These are phyloP conservation scores for Alitta virens DNA, from an alignment of 2,888 invertebrate species.

Conservation along the genomic window DNA sequence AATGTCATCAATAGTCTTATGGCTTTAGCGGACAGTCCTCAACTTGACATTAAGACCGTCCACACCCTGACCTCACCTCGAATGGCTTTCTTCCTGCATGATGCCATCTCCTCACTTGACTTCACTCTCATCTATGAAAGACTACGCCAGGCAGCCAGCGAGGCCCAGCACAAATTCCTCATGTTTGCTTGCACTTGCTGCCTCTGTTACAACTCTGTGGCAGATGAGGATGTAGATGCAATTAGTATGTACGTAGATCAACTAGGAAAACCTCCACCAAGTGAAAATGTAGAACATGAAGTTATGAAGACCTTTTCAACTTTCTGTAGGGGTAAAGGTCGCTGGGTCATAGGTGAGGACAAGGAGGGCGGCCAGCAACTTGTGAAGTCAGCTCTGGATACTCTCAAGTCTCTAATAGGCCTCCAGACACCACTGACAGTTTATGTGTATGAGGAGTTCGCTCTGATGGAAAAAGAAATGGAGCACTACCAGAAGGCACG, in stretches of 20 bases:
- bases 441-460: constrained; percentile 28
- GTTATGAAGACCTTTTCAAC: constrained; percentile 16
- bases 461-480: constrained; percentile 20
- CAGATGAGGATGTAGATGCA: constrained; percentile 2
- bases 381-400: constrained; percentile 23
- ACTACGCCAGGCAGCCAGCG: constrained; percentile 3
- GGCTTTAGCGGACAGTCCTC: constrained; percentile 9
- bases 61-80: constrained; percentile 4
- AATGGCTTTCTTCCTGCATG: constrained; percentile 14
- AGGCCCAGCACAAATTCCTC: constrained; percentile 1
- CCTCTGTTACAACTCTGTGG: constrained; percentile 14
- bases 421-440: constrained; percentile 19
- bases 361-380: constrained; percentile 10
- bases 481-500: constrained; percentile 26
- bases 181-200: constrained; percentile 6
- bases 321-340: constrained; percentile 8
- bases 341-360: constrained; percentile 14
- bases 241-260: not conserved
- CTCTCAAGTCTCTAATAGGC: constrained; percentile 16
- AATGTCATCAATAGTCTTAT: constrained; percentile 16
- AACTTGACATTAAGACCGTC: constrained; percentile 8
- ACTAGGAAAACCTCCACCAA: not conserved
- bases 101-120: constrained; percentile 6
- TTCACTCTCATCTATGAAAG: constrained; percentile 4
- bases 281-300: constrained; percentile 1